A percentile compares a stretch with the other conserved stretches of the same genome.
phyloP scores from a whole-genome alignment of 2,888 invertebrate species.

The Erpobdella octoculata region DNA sequence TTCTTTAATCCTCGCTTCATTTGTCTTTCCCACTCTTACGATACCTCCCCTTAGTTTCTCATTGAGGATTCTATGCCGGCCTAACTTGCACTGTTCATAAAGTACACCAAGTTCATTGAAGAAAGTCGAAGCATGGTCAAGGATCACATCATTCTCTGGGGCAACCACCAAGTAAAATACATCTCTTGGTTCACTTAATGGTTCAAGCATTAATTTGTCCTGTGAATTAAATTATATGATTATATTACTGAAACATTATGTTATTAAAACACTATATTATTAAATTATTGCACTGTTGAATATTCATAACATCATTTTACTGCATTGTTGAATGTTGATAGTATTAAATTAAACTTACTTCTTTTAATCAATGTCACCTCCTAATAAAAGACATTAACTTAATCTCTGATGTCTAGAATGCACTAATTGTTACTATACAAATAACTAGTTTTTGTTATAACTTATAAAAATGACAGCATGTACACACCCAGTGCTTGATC shows the following conservation, averaged over 20 bases:
- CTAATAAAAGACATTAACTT: background rate
- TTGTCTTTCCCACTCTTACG: slow-evolving; percentile 66
- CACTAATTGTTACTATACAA: too few species aligned
- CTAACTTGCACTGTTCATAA: slow-evolving; percentile 88
- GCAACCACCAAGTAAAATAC: slow-evolving; percentile 88
- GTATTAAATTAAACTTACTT: too few species aligned
- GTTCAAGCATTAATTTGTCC: slow-evolving; percentile 89
- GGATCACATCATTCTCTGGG: slow-evolving; percentile 77
- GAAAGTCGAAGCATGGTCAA: slow-evolving; percentile 63
- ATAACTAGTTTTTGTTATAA: too few species aligned
- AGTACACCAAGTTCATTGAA: slow-evolving; percentile 84
- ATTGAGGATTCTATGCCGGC: slow-evolving; percentile 81
- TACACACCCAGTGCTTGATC: slow-evolving; percentile 72
- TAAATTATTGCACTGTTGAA: background rate
- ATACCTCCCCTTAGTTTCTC: slow-evolving; percentile 74
- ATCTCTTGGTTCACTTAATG: slow-evolving; percentile 87
- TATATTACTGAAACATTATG: slow-evolving; percentile 10
- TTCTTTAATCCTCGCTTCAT: slow-evolving; percentile 60
- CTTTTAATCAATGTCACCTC: background rate
- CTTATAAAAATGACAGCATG: background rate
- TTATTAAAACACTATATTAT: background rate
- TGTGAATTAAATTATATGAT: slow-evolving; percentile 34
- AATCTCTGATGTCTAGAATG: background rate
- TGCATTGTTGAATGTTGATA: too few species aligned
- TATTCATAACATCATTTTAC: background rate